Evolutionary conservation across 2,113 vertebrate species (phyloP).

Genomic region (Eptesicus fuscus): DNA sequence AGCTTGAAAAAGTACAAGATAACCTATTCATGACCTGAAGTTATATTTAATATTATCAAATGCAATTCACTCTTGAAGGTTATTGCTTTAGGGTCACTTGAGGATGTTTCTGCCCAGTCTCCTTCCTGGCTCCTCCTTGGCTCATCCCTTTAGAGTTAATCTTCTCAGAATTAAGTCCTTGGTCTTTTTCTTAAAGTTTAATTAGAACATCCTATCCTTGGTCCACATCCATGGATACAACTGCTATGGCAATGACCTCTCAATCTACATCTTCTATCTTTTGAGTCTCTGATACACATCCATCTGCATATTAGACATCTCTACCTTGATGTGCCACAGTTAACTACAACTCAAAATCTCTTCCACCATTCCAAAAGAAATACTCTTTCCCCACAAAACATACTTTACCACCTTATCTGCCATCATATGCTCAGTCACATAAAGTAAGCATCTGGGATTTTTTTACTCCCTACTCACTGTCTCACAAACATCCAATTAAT

Average conservation of each 20-base stretch:
- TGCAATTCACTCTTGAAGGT: background rate
- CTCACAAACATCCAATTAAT: background rate
- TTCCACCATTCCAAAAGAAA: background rate
- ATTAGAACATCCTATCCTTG: background rate
- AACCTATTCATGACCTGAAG: constrained; percentile 8
- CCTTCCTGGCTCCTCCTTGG: background rate
- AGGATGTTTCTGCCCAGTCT: background rate
- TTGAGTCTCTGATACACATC: background rate
- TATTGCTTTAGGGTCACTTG: constrained; percentile 40
- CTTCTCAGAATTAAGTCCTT: constrained; percentile 7
- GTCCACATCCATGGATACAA: background rate
- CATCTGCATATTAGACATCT: background rate
- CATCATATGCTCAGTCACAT: background rate
- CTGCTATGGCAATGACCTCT: background rate
- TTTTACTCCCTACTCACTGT: background rate
- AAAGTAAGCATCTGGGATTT: constrained; percentile 17
- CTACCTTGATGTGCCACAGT: background rate
- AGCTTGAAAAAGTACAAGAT: constrained; percentile 7
- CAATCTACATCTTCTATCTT: background rate
- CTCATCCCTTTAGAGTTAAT: background rate
- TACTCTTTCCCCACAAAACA: background rate
- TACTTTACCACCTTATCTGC: background rate
- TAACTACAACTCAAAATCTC: background rate
- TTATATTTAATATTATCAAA: constrained; percentile 60
- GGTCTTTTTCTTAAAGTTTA: background rate